Percentiles rank a stretch among this genome's conserved stretches.
These are phyloP conservation scores for Ceuthmochares aereus DNA, from an alignment of 2,113 vertebrate species.

Conservation along the genomic window DNA sequence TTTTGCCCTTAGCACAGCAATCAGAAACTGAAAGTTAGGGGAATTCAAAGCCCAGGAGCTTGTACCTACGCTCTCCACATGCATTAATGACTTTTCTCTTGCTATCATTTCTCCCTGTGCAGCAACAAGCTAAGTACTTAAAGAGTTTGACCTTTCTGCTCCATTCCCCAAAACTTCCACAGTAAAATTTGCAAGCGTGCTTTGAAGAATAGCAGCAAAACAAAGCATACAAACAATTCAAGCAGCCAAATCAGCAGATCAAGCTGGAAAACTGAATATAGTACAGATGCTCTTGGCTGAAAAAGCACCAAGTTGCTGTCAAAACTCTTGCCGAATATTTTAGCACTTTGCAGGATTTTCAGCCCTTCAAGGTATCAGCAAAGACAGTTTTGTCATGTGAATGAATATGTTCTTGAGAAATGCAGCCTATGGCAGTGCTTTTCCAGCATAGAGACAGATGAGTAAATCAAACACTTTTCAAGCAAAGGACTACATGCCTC, in stretches of 20 bases:
- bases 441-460: background rate
- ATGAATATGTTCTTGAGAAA: background rate
- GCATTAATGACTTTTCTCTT: background rate
- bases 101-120: background rate
- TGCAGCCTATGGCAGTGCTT: background rate
- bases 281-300: background rate
- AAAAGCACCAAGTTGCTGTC: background rate
- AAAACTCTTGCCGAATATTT: background rate
- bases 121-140: background rate
- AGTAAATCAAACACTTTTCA: background rate
- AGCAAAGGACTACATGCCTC: background rate
- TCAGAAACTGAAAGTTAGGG: background rate
- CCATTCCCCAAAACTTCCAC: background rate
- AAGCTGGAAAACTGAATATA: background rate
- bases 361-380: background rate
- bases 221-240: background rate
- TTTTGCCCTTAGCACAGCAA: background rate
- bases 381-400: background rate
- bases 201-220: background rate
- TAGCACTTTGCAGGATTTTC: background rate
- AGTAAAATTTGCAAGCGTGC: background rate
- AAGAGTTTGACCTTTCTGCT: background rate
- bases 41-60: background rate
- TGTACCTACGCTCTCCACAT: background rate
- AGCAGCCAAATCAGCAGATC: background rate